Evolutionary conservation across 2,113 vertebrate genomes (phyloP).

Genomic region (Malurus alboscapulatus): DNA sequence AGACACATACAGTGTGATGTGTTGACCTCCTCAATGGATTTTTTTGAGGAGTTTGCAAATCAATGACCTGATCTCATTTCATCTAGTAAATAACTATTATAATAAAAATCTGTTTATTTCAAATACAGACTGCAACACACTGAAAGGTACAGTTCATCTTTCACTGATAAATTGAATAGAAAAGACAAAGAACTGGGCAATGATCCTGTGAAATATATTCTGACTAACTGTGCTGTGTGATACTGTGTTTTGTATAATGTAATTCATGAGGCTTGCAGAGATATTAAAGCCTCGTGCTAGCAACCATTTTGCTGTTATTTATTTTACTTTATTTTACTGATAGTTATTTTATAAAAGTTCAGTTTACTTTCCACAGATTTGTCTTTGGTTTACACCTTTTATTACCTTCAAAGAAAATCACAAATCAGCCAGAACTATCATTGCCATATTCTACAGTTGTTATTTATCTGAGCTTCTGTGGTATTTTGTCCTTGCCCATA

Average conservation of each 20-base stretch:
- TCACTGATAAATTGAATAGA: conserved; percentile 22
- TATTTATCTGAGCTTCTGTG: neutral
- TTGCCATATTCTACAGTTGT: neutral
- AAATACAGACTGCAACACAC: neutral
- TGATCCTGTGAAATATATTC: conserved; percentile 8
- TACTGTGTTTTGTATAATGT: neutral
- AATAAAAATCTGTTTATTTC: neutral
- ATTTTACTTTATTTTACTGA: neutral
- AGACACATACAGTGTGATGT: neutral
- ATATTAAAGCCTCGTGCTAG: neutral
- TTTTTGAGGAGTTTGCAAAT: conserved; percentile 2
- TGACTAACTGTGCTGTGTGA: neutral
- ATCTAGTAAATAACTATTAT: neutral
- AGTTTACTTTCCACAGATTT: neutral
- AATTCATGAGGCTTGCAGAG: conserved; percentile 19
- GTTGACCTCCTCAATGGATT: neutral
- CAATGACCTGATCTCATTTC: neutral
- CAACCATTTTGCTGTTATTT: neutral
- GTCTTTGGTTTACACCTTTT: neutral
- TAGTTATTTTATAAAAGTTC: neutral
- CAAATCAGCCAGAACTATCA: neutral
- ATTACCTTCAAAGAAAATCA: neutral
- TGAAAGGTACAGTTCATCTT: neutral
- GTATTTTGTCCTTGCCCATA: neutral
- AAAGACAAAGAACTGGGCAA: conserved; percentile 5